A percentile compares a stretch with the other conserved stretches of the same genome.
These are phyloP conservation scores for Lamellibrachia columna DNA, from an alignment of 2,888 invertebrate species.

Conservation along the genomic window DNA sequence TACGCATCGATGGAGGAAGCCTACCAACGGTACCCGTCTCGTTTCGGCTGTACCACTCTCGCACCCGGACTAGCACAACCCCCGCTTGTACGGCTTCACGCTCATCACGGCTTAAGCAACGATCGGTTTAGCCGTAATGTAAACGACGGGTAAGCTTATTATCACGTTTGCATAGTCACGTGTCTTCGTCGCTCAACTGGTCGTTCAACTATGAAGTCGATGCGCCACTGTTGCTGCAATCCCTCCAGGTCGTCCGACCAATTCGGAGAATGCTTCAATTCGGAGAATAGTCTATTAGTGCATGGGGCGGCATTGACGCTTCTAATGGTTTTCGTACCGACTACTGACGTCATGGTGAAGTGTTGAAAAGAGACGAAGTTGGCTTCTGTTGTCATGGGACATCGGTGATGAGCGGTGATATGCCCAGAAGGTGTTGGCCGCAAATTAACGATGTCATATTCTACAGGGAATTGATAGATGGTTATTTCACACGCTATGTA, in stretches of 20 bases:
- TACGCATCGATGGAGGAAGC: not conserved
- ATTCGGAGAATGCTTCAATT: conserved; percentile 6
- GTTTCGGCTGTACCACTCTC: not conserved
- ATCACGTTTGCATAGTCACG: not conserved
- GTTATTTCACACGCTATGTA: not conserved
- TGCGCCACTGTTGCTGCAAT: not conserved
- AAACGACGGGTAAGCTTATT: not conserved
- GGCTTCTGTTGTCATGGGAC: not conserved
- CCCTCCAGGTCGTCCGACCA: not conserved
- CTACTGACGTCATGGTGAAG: not conserved
- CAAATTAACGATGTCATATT: not conserved
- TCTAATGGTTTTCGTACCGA: not conserved
- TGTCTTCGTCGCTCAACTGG: not conserved
- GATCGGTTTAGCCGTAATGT: not conserved
- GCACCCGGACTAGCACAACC: not conserved
- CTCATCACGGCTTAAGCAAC: not conserved
- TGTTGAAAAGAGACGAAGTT: not conserved
- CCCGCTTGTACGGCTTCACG: not conserved
- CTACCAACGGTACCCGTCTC: not conserved
- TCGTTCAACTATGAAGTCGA: not conserved
- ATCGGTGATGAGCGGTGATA: not conserved
- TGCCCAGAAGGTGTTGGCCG: not conserved
- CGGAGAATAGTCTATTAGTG: not conserved
- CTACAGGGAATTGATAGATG: not conserved
- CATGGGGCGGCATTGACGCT: not conserved